A percentile compares a stretch with the other conserved stretches of the same genome.
phyloP scores from a whole-genome alignment of 2,888 invertebrate species.

The Phengaris arion region DNA sequence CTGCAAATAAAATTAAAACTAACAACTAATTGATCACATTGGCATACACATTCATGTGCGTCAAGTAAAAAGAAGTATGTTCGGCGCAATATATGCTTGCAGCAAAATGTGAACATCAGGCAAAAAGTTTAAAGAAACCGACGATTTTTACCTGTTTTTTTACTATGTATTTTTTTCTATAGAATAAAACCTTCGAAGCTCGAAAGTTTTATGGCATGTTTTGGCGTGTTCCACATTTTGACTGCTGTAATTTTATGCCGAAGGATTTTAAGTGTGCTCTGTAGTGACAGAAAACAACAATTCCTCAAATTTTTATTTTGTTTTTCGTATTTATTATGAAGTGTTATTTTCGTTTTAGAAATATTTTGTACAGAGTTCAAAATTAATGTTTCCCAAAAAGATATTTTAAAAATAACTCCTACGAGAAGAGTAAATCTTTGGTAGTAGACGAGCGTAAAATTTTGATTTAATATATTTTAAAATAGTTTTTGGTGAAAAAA shows the following conservation, averaged over 20 bases:
- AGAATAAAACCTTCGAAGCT: too few relatives aligned
- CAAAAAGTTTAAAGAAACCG: too few relatives aligned
- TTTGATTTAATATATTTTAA: neutral
- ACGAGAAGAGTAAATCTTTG: neutral
- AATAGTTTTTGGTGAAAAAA: neutral
- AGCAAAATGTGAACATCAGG: neutral
- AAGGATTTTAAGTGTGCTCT: neutral
- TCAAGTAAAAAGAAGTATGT: neutral
- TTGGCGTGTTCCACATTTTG: too few relatives aligned
- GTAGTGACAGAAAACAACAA: neutral
- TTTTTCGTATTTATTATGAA: neutral
- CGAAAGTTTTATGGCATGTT: too few relatives aligned
- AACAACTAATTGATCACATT: constrained; percentile 28
- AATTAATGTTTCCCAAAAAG: neutral
- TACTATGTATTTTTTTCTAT: too few relatives aligned
- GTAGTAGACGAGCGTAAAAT: too few relatives aligned
- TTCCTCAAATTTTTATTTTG: neutral
- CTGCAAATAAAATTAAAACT: constrained; percentile 25
- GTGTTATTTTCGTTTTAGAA: neutral
- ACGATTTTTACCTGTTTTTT: too few relatives aligned
- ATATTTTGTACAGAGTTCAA: neutral
- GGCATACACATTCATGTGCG: constrained; percentile 30
- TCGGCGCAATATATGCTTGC: too few relatives aligned
- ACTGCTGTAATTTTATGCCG: neutral
- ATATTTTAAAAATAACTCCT: neutral